Conservation (phyloP, 2,797 vertebrate species). For the Poecile montanus region DNA sequence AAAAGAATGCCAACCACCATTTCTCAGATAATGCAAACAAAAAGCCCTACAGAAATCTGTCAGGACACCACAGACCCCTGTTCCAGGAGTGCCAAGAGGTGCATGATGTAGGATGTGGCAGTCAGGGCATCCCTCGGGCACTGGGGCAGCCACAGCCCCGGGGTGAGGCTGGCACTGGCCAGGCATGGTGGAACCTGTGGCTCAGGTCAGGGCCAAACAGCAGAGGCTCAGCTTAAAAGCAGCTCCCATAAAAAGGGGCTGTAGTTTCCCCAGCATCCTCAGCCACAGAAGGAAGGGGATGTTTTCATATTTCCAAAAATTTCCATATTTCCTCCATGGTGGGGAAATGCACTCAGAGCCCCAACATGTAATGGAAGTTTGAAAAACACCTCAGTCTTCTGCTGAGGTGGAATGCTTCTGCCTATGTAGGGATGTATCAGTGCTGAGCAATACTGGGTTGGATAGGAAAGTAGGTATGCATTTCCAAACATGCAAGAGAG, state of each 20-base stretch:
- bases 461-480: background rate
- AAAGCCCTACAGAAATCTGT: background rate
- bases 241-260: background rate
- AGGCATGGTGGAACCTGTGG: background rate
- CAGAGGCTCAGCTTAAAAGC: background rate
- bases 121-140: fast-evolving
- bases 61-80: fast-evolving
- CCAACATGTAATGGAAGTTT: fast-evolving
- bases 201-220: fast-evolving
- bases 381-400: background rate
- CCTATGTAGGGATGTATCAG: background rate
- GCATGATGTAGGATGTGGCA: background rate
- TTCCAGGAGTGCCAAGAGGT: fast-evolving
- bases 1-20: background rate
- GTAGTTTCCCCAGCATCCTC: background rate
- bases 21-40: background rate
- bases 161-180: background rate
- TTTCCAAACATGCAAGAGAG: background rate
- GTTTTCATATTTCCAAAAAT: background rate
- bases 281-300: background rate
- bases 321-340: background rate
- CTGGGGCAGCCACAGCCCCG: fast-evolving
- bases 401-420: background rate
- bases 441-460: background rate
- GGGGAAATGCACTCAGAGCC: background rate